These are phyloP conservation scores for Enteromius treurensis DNA, from an alignment of 2,797 vertebrate species.

Conservation along the genomic window DNA sequence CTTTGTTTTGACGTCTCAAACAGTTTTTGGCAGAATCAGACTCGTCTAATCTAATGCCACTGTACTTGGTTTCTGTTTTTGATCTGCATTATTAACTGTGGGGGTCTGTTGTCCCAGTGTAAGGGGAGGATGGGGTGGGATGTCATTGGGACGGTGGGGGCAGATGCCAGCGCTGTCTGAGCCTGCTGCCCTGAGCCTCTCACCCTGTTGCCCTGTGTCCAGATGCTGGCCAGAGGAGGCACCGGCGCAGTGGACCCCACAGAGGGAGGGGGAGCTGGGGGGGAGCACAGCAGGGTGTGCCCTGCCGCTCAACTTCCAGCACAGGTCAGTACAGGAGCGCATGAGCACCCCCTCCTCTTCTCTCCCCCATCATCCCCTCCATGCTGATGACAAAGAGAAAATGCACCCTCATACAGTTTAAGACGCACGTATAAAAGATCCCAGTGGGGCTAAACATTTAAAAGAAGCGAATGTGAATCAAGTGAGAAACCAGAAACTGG, in stretches of 20 bases:
- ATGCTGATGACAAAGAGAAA: conserved; percentile 68
- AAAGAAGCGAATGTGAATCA: not conserved
- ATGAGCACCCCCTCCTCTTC: conserved; percentile 76
- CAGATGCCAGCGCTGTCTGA: conserved; percentile 63
- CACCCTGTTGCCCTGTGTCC: conserved; percentile 84
- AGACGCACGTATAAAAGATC: conserved; percentile 64
- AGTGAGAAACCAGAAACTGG: not conserved
- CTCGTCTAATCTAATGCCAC: not conserved
- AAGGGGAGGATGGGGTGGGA: conserved; percentile 62
- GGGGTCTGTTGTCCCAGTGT: conserved; percentile 35
- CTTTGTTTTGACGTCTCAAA: conserved; percentile 16
- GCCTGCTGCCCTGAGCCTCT: conserved; percentile 78
- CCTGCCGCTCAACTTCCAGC: conserved; percentile 86
- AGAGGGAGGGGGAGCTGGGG: conserved; percentile 84
- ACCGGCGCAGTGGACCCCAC: conserved; percentile 81
- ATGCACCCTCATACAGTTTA: conserved; percentile 68
- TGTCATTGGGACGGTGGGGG: conserved; percentile 67
- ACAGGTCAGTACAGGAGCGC: conserved; percentile 85
- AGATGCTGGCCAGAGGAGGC: conserved; percentile 86
- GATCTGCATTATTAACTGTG: conserved; percentile 36
- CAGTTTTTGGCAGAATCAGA: not conserved
- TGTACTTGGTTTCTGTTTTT: conserved; percentile 17
- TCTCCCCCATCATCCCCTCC: conserved; percentile 76
- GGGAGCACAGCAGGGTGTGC: conserved; percentile 81
- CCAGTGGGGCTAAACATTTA: not conserved